Evolutionary conservation across 2,113 vertebrate species (phyloP), one percentile per base, ranked within the genome.

Genomic region (Dendropsophus ebraccatus): DNA sequence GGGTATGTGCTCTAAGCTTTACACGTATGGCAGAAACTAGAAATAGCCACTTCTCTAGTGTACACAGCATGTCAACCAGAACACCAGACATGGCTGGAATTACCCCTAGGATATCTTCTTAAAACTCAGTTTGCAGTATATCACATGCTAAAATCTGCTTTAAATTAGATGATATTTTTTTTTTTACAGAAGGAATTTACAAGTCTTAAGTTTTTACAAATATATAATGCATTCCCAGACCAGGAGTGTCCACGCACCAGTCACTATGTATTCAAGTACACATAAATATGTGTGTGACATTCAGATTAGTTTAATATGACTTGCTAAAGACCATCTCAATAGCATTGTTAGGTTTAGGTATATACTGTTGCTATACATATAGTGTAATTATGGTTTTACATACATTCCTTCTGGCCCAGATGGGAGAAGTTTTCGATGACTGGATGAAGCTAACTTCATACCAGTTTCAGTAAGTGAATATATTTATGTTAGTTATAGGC

Each of bases 171-270:
- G 1, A 14, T 78, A 41, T 41, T 41, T 41, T 41, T 41, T 49
- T 52, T 45, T 62, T 65, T 81, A 28, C 28, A 45, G 35, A 65
- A 62, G 37, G 35, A 80, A 62, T 80, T 62, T 17, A 80, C 32
- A 52, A 80, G 54, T 45, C 5, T 76, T 47, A 77, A 52, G 47
- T 45, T 62, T 65, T 62, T 30, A 62, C 14, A 62, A 62, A 80
- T 8, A n/a, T 81, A 47, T 19, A 65, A 30, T 65, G 37, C 78
- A 65, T 81, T 81, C 78, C 78, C 78, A 81, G 35, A 81, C 78
- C 78, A 81, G 78, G 78, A 62, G 41, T 65, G 78, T 62, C 58
- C 23, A n/a, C 23, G 9, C 13, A 80, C 35, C 21, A 62, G 54
- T 62, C 12, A 62, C 35, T 25, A 47, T 28, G 9, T 47, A 23